Percentiles rank a stretch among this genome's conserved stretches.
Conservation (phyloP, 2,113 vertebrate genomes). For the Cavia aperea region DNA sequence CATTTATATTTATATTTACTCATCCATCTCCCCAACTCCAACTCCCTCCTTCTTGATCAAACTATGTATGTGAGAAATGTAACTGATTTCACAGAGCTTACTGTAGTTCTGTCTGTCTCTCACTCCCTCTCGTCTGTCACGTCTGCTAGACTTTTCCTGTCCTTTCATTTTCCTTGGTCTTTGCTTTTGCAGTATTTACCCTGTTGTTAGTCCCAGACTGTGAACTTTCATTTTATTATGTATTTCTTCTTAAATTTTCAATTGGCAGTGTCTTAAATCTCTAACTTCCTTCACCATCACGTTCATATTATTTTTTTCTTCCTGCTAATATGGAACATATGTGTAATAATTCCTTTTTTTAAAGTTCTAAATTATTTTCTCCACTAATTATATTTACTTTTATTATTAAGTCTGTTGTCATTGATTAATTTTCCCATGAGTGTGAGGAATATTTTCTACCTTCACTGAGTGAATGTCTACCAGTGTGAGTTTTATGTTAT, state of each 20-base stretch:
- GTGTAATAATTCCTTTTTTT: background rate
- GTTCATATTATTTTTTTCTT: background rate
- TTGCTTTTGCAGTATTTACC: background rate
- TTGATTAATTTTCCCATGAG: background rate
- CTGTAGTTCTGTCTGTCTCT: background rate
- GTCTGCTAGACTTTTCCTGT: background rate
- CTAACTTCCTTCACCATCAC: background rate
- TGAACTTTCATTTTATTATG: background rate
- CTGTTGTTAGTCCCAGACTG: no score
- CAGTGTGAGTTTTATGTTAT: background rate
- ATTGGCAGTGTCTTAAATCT: background rate
- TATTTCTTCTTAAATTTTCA: background rate
- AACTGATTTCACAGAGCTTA: background rate
- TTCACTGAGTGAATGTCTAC: background rate
- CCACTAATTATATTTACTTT: background rate
- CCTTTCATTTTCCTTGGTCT: background rate
- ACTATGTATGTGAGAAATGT: background rate
- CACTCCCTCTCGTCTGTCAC: background rate
- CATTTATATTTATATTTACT: background rate
- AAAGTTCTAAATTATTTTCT: background rate
- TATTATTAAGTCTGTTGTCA: background rate
- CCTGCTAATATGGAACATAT: background rate
- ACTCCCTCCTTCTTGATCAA: background rate
- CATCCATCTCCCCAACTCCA: background rate
- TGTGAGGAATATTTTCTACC: background rate